Evolutionary conservation across 2,888 invertebrate species (phyloP), one percentile per base, ranked within the genome.

Genomic region (Iphiclides podalirius): DNA sequence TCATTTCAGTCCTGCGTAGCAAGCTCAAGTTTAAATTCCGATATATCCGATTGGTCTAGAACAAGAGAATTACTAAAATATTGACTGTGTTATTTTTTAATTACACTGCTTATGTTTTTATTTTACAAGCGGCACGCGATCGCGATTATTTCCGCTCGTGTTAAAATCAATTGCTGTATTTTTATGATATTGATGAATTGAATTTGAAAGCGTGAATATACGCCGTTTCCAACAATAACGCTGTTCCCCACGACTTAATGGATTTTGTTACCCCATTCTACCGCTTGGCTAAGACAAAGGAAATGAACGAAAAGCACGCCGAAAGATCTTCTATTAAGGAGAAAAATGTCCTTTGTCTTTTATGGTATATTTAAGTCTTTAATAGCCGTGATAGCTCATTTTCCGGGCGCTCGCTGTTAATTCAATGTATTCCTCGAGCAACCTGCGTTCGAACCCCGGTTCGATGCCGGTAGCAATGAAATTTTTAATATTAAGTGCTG

Each of bases 81-180:
- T 72, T 73, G 73, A 67, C 74, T 74, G 75, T 79, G 75, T 78
- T 76, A 80, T 78, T 69, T 70, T 62, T 68, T 72, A 71, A 75
- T 70, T 65, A 61, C 65, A 61, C 58, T 31, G 4, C n/a, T 53
- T 56, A 50, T 60, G 57, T 55, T 65, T 67, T 66, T 69, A 20
- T 37, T 43, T 33, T 66, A 64, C 58, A 59, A 57, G 60, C 69
- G 69, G 72, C 79, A 70, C 74, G 72, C 72, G 72, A 66, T 64
- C 66, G 62, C 71, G 63, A 78, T 79, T 79, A 64, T 70, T 64
- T 66, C 54, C 73, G 73, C 71, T 66, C 70, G 64, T 65, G 71
- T 75, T 70, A 72, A 66, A 68, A 66, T 64, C 65, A 60, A 58
- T 66, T 66, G 63, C 68, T 64, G 80, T 80, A 77, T 79, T 78